These are phyloP conservation scores for Listrodromus nycthemerus DNA, from an alignment of 2,888 invertebrate genomes.

Conservation along the genomic window DNA sequence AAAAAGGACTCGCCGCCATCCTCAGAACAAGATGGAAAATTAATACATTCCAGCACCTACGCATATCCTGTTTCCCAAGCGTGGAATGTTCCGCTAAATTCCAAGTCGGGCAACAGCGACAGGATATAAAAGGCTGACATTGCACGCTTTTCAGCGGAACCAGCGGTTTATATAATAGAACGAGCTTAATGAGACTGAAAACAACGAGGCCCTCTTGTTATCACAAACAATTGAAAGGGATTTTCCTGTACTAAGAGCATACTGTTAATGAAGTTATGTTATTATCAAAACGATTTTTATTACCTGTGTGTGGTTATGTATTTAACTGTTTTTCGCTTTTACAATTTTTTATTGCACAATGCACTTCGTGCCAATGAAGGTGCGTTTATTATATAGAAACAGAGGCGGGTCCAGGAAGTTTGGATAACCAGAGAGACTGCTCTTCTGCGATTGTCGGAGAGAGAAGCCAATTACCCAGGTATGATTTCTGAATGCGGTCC, in stretches of 20 bases:
- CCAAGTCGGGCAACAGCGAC: slow-evolving; percentile 34
- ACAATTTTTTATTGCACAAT: neutral
- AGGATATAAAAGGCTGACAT: neutral
- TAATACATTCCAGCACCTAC: neutral
- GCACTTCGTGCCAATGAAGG: neutral
- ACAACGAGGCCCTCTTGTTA: slow-evolving; percentile 9
- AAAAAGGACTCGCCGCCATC: neutral
- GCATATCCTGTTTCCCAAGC: neutral
- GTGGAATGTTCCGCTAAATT: slow-evolving; percentile 49
- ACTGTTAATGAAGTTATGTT: neutral
- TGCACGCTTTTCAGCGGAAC: neutral
- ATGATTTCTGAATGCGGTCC: no score
- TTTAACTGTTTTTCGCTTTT: no score
- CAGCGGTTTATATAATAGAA: slow-evolving; percentile 7
- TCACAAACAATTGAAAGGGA: neutral
- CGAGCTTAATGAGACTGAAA: slow-evolving; percentile 10
- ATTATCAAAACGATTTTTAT: neutral
- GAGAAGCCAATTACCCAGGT: no score
- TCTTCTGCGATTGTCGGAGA: no score
- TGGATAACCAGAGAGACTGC: no score
- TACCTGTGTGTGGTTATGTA: no score
- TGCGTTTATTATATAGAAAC: no score
- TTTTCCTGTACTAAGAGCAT: neutral
- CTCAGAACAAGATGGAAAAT: neutral
- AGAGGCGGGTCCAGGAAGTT: no score